Conservation (phyloP, 2,797 vertebrate species). For the Rhynchotus rufescens region DNA sequence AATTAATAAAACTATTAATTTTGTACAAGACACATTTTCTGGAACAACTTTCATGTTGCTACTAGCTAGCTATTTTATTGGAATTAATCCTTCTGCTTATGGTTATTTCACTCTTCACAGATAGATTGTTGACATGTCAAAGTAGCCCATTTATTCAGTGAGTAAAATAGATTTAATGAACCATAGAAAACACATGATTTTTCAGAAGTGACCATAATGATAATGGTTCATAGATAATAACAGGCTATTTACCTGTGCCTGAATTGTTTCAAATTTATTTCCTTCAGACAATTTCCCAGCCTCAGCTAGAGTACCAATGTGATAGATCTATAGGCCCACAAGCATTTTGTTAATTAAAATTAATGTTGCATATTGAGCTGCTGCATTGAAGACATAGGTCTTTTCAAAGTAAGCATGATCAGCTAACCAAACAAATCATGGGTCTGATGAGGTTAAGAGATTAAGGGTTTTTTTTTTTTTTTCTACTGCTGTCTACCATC, state of each 20-base stretch:
- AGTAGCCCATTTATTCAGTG: slow-evolving; percentile 36
- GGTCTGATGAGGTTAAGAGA: not conserved
- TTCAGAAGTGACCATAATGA: slow-evolving; percentile 56
- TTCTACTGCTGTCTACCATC: not conserved
- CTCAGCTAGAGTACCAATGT: not conserved
- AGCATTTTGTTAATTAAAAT: slow-evolving; percentile 50
- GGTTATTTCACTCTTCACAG: slow-evolving; percentile 8
- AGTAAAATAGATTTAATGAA: slow-evolving; percentile 67
- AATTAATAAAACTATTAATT: slow-evolving; percentile 47
- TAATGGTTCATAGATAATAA: slow-evolving; percentile 40
- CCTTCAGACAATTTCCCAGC: slow-evolving; percentile 20
- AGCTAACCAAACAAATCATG: not conserved
- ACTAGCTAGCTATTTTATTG: slow-evolving; percentile 18
- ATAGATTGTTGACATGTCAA: slow-evolving; percentile 17
- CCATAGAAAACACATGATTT: slow-evolving; percentile 48
- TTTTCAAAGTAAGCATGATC: not conserved
- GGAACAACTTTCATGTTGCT: not conserved
- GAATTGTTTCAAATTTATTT: slow-evolving; percentile 27
- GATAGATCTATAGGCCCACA: not conserved
- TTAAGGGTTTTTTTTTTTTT: not conserved
- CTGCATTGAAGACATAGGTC: not conserved
- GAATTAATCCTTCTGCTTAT: slow-evolving; percentile 21
- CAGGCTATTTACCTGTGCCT: slow-evolving; percentile 53
- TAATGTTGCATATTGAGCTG: not conserved
- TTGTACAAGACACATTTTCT: slow-evolving; percentile 16